Base-by-base conservation (phyloP, 1,140 invertebrate species). In the Drosophila grimshawi region DNA sequence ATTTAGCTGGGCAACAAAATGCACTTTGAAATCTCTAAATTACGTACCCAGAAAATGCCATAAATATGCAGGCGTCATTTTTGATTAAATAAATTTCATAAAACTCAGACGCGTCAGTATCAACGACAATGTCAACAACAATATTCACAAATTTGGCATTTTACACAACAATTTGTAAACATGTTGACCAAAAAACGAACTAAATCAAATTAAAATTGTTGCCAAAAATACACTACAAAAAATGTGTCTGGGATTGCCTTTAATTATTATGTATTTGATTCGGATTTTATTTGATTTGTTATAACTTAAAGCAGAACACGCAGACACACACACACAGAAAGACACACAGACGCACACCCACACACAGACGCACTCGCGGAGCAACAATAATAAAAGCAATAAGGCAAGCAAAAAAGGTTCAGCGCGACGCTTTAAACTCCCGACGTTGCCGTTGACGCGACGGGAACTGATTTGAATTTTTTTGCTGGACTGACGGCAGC, bases 391-490 rank as follows among this genome's bases (percentile, higher is more conserved):
- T 30, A 56, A 57, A 3, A 52, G 6, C n/a, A 30, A 49, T n/a
- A 11, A 32, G 10, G 2, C 33, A 55, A 19, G 10, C 7, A 32
- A 51, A 48, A 67, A 56, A 61, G 35, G 57, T 56, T 62, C 52
- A 61, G 61, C 52, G 43, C 62, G 55, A 48, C 69, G 30, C 8
- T 70, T 46, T 29, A 35, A 72, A 68, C 35, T 52, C 71, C 48
- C 71, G 72, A 74, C 66, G 71, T 68, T 74, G 64, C 51, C 71
- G 65, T 59, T 61, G 71, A 64, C 77, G 77, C 74, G 62, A 49
- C 52, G 80, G 76, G 51, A 85, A 85, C 81, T 85, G 81, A 85
- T 85, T 85, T 80, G 66, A 85, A 85, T 85, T 83, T 79, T 57
- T 10, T 39, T 43, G 62, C 46, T 46, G 57, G 59, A 59, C 51